Evolutionary conservation across 2,888 invertebrate species (phyloP), one percentile per base, ranked within the genome.

Genomic region (Marasmarcha lunaedactyla): DNA sequence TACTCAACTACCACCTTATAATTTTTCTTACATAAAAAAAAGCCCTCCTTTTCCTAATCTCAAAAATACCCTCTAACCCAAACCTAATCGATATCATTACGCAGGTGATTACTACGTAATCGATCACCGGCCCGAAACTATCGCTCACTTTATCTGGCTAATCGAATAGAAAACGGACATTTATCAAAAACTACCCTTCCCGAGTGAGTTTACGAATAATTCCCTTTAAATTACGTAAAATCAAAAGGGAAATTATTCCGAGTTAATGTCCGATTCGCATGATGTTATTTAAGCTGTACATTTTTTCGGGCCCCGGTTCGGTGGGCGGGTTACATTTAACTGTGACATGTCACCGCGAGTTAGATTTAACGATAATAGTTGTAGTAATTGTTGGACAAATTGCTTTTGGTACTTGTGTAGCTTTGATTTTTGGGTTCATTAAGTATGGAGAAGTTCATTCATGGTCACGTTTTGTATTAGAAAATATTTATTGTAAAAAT

Each of bases 211-310:
- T 5, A 58, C 67, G 34, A 20, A 60, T 72, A 73, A 73, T 69
- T 71, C 68, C 66, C 67, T 71, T 71, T 72, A 79, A 76, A 78
- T 79, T 77, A 76, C 76, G 76, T 76, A 73, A 81, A 83, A 83
- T 76, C 78, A 76, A 78, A 78, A 77, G 69, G 74, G 68, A 70
- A 73, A 77, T 76, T 72, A 71, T 59, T 52, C 48, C 41, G 38
- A 55, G 52, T 71, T 83, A 83, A 83, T 81, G 79, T 63, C 53
- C 59, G 67, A 71, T 79, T 83, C 64, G 83, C 83, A 83, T 83
- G 81, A 67, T 20, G 65, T 68, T 63, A 59, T 64, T 54, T 66
- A 67, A 70, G 56, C 73, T 74, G 66, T n/a, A 63, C 64, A 71
- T 73, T 71, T 73, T 30, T 30, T n/a, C 2, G 4, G 4, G 4